phyloP scores from a whole-genome alignment of 2,888 invertebrate species.

The Holacanthella duospinosa region DNA sequence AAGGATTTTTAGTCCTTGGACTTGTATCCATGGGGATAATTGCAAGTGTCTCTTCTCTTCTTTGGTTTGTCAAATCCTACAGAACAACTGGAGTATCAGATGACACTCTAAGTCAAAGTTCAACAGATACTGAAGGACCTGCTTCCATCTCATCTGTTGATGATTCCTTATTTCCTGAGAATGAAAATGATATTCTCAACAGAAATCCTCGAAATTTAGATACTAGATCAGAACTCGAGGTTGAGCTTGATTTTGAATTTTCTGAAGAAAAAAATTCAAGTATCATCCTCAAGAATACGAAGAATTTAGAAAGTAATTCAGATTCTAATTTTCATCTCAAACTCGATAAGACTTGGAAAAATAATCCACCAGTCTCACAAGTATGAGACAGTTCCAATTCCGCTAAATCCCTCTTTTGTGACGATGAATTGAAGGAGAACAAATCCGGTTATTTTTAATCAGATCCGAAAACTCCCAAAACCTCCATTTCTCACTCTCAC shows the following conservation, averaged over 20 bases:
- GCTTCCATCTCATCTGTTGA: neutral
- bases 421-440: too few relatives aligned
- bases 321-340: conserved; percentile 3
- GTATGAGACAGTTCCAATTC: neutral
- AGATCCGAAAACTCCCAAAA: too few relatives aligned
- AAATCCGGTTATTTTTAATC: too few relatives aligned
- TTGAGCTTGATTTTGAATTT: conserved; percentile 37
- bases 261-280: conserved; percentile 33
- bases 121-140: neutral
- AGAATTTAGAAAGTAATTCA: neutral
- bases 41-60: conserved; percentile 32
- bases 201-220: conserved; percentile 22
- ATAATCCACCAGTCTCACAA: neutral
- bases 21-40: conserved; percentile 35
- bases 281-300: neutral
- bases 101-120: conserved; percentile 12
- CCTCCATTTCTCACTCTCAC: too few relatives aligned
- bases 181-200: neutral
- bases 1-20: conserved; percentile 34
- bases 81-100: conserved; percentile 6
- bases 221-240: conserved; percentile 33
- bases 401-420: neutral
- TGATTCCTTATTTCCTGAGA: conserved; percentile 14
- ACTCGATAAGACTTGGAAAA: neutral
- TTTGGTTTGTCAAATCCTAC: conserved; percentile 36